Evolutionary conservation across 2,888 invertebrate species (phyloP).

Genomic region (Steinernema scapterisci): DNA sequence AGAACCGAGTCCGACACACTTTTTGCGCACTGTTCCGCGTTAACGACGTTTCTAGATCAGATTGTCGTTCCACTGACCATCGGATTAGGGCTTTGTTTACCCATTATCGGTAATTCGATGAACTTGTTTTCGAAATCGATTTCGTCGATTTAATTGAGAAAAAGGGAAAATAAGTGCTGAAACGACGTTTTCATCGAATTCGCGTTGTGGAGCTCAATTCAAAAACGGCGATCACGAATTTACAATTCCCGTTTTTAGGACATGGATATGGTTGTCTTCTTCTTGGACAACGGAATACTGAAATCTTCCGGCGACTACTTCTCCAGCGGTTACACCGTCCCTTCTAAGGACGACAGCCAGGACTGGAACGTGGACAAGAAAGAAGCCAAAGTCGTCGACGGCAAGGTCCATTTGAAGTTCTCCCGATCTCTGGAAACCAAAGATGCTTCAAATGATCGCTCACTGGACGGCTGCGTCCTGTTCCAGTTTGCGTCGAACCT

Average conservation of each 20-base stretch:
- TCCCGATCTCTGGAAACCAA: conserved; percentile 47
- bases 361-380: conserved; percentile 46
- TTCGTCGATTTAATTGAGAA: too few relatives aligned
- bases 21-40: background rate
- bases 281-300: conserved; percentile 44
- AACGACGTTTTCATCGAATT: too few relatives aligned
- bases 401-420: conserved; percentile 44
- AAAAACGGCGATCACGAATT: background rate
- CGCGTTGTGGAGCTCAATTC: background rate
- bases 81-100: too few relatives aligned
- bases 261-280: conserved; percentile 52
- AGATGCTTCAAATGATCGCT: conserved; percentile 46
- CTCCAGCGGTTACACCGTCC: conserved; percentile 45
- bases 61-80: conserved; percentile 23
- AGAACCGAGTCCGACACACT: conserved; percentile 20
- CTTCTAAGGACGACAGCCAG: conserved; percentile 43
- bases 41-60: conserved; percentile 10
- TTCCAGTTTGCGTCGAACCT: conserved; percentile 52
- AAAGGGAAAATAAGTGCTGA: too few relatives aligned
- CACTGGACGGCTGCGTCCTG: conserved; percentile 50
- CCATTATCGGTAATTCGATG: too few relatives aligned
- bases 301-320: conserved; percentile 49
- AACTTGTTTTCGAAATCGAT: too few relatives aligned
- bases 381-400: conserved; percentile 39
- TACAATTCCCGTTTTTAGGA: conserved; percentile 38